Evolutionary conservation across 2,888 invertebrate genomes (phyloP).

Genomic region (Sarcophaga carnaria): DNA sequence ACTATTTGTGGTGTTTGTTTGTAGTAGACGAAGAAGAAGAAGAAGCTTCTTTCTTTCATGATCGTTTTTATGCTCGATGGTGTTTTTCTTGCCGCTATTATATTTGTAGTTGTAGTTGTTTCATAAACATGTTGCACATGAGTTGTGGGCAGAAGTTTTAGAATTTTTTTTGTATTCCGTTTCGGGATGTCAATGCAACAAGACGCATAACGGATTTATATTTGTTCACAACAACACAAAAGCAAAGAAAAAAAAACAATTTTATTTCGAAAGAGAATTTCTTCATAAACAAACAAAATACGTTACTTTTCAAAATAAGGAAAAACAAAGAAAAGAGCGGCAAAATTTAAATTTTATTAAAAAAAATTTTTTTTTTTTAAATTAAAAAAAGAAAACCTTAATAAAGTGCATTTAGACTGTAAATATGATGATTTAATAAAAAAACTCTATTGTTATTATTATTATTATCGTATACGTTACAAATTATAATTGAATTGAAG

Average conservation of each 20-base stretch:
- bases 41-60: slow-evolving; percentile 59
- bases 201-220: slow-evolving; percentile 77
- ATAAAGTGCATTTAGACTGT: neutral
- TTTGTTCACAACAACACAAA: slow-evolving; percentile 34
- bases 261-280: neutral
- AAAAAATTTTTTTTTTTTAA: neutral
- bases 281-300: neutral
- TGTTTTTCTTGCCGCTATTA: slow-evolving; percentile 55
- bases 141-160: slow-evolving; percentile 77
- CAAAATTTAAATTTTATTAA: slow-evolving; percentile 29
- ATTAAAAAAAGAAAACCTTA: no score
- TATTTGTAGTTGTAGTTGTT: slow-evolving; percentile 47
- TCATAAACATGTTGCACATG: slow-evolving; percentile 66
- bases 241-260: neutral
- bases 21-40: slow-evolving; percentile 27
- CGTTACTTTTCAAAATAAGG: slow-evolving; percentile 38
- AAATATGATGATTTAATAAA: neutral
- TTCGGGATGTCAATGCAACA: slow-evolving; percentile 80
- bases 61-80: slow-evolving; percentile 53
- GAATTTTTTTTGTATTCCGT: slow-evolving; percentile 79
- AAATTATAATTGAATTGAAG: neutral
- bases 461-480: neutral
- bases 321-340: slow-evolving; percentile 35
- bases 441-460: neutral
- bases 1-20: neutral